Evolutionary conservation across 2,113 vertebrate species (phyloP).

Genomic region (Neotoma lepida): DNA sequence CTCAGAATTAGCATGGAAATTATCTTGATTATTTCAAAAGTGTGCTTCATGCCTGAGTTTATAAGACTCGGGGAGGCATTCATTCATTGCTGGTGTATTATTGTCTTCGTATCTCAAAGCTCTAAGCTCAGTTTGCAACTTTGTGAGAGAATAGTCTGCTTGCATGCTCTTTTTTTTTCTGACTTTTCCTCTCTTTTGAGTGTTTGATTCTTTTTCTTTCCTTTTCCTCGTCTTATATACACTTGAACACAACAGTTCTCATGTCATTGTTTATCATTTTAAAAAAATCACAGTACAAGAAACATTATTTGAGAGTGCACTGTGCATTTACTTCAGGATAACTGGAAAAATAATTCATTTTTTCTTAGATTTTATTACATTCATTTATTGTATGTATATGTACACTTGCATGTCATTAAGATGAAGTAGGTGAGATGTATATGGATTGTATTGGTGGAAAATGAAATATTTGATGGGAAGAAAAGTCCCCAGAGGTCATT

Average conservation of each 20-base stretch:
- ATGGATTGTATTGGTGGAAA: neutral
- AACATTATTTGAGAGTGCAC: neutral
- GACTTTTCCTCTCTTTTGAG: neutral
- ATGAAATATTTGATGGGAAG: constrained; percentile 11
- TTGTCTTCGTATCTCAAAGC: neutral
- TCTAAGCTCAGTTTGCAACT: constrained; percentile 19
- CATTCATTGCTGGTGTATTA: neutral
- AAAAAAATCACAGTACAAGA: neutral
- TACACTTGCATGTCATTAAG: neutral
- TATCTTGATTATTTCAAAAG: constrained; percentile 59
- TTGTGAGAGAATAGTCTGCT: constrained; percentile 10
- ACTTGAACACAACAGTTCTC: neutral
- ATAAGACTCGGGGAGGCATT: neutral
- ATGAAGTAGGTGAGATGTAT: neutral
- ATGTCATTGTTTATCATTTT: neutral
- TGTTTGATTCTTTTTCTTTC: neutral
- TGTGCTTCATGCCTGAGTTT: neutral
- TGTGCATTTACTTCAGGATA: neutral
- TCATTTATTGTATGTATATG: neutral
- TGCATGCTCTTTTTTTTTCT: neutral
- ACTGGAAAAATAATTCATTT: neutral
- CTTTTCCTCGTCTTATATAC: neutral
- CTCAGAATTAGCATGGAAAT: constrained; percentile 22
- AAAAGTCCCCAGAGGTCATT: neutral
- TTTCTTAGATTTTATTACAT: neutral